Evolutionary conservation across 1,140 invertebrate species (phyloP), one percentile per base, ranked within the genome.

Genomic region (Apis florea): DNA sequence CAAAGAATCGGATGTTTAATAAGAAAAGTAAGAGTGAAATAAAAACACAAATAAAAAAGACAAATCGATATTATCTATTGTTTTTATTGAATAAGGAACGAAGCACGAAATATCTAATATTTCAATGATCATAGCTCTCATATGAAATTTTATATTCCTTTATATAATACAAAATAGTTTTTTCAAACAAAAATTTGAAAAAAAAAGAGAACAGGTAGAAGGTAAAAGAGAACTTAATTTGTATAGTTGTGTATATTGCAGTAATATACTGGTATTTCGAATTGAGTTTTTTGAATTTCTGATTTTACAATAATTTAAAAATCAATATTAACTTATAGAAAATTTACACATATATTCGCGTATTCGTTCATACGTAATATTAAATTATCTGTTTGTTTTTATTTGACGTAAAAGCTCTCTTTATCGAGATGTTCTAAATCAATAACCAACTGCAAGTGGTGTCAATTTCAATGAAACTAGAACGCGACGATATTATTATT

Each of bases 381-480:
- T 40, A 70, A 70, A 70, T 24, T 78, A 19, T 26, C 0, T 21
- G 2, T 61, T 26, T 19, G 11, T 12, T 56, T 63, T 61, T 70
- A 40, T 24, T n/a, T 13, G 19, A 40, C 13, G 24, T 49, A 26
- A 15, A 40, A 26, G 58, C 2, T n/a, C 56, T 71, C 15, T 40
- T 2, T 54, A 79, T 79, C 58, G 68, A 72, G 68, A 79, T 79
- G 51, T 63, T 24, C 2, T 58, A 49, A 79, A 72, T 79, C 77
- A 64, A 79, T 79, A 79, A 40, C 9, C 26, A 47, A 53, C 26
- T 72, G 49, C 53, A 79, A 72, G 66, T 79, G 54, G 58, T 79
- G 68, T 73, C 69, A 64, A 26, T 73, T 66, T 73, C n/a, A 79
- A 56, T 56, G 59, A 64, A 79, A 79, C 69, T 76, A 24, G 61